phyloP scores from a whole-genome alignment of 2,888 invertebrate genomes.

The Euplexia lucipara region DNA sequence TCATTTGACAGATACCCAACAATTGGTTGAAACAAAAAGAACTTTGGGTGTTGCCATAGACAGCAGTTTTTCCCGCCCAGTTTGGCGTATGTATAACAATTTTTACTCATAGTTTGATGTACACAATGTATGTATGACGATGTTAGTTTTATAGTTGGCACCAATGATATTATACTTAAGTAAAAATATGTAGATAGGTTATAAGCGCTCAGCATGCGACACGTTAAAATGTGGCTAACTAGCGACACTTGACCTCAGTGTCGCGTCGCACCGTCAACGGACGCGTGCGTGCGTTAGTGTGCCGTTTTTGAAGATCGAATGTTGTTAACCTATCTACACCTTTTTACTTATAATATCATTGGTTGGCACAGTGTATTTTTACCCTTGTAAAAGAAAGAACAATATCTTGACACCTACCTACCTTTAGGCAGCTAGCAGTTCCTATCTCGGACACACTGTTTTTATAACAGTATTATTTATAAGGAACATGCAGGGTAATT shows the following conservation, averaged over 20 bases:
- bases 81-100: background rate
- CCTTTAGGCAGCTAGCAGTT: constrained; percentile 7
- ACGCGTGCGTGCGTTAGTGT: too few species aligned
- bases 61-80: background rate
- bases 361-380: background rate
- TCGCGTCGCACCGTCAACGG: too few species aligned
- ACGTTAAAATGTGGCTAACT: too few species aligned
- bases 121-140: too few species aligned
- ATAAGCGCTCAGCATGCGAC: too few species aligned
- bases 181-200: too few species aligned
- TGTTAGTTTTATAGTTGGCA: background rate
- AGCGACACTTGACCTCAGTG: too few species aligned
- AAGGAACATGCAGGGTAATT: constrained; percentile 44
- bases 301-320: too few species aligned
- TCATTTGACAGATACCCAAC: background rate
- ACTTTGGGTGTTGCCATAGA: too few species aligned
- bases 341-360: too few species aligned
- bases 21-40: background rate
- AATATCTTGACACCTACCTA: background rate
- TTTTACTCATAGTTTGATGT: background rate
- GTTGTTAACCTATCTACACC: too few species aligned
- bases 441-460: constrained; percentile 6
- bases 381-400: background rate
- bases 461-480: background rate
- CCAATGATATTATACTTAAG: too few species aligned